Base-by-base conservation (phyloP, 2,113 vertebrate genomes). In the Microtus ochrogaster region DNA sequence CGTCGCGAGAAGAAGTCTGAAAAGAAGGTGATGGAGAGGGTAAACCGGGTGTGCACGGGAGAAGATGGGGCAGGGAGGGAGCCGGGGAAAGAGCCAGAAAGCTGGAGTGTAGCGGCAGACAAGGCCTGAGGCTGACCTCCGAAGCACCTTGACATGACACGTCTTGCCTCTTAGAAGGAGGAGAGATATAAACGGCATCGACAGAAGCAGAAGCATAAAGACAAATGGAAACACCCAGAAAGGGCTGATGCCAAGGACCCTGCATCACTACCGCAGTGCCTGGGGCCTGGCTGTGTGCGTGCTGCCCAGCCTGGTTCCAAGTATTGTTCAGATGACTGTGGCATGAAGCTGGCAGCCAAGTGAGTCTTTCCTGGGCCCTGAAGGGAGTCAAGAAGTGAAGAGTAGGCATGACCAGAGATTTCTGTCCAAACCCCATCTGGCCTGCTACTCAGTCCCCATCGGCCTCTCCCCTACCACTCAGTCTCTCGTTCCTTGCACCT, bases 331-430 rank as follows among this genome's bases (percentile, higher is more conserved):
- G 99, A 99, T 81, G 99, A 99, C 97, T 99, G 99, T 39, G 99
- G 99, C 97, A 99, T 99, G 99, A 99, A 99, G 92, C 97, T 99
- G 96, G 99, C 99, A 2, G 99, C 99, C 98, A 99, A 99, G 99
- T 99, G 98, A 99, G 98, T 95, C 82, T 36, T 84, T 63, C 36
- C 7, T 44, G 52, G 47, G 39, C 39, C 5, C 14, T 44, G 8
- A 52, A 30, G 55, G 41, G 36, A 83, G 7, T 72, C 36, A 70
- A 55, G 63, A 26, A 72, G 52, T 72, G 55, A 1, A 63, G 17
- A 22, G 14, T 21, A 55, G 73, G 14, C 49, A 13, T 41, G 49
- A 77, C 14, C 24, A 41, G 61, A 65, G 55, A 33, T 5, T 28
- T 41, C 21, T 36, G 22, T 83, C 55, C 55, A 19, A 58, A 3